These are phyloP conservation scores for Holothuria leucospilota DNA, from an alignment of 53 echinoderm and acorn worm genomes.

Conservation along the genomic window DNA sequence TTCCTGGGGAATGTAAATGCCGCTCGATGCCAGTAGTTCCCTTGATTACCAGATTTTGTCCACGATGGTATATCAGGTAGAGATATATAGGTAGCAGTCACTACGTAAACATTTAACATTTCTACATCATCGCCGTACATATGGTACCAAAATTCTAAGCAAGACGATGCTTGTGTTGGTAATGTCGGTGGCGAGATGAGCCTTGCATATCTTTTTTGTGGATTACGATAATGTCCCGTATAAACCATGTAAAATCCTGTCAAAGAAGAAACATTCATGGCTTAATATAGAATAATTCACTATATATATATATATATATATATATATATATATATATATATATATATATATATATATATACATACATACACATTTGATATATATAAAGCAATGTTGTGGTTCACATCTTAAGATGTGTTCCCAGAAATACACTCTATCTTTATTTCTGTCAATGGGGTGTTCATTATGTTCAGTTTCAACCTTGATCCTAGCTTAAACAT, in stretches of 20 bases:
- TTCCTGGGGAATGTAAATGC: conserved; percentile 58
- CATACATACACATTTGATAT: too few species aligned
- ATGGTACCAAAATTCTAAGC: conserved; percentile 91
- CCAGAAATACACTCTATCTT: too few species aligned
- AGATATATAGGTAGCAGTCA: conserved; percentile 32
- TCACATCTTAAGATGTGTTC: too few species aligned
- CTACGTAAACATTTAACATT: conserved; percentile 76
- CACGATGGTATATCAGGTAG: conserved; percentile 60
- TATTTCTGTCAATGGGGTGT: too few species aligned
- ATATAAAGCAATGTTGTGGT: too few species aligned
- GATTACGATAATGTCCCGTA: conserved; percentile 15
- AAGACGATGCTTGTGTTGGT: conserved; percentile 51
- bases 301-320: too few species aligned
- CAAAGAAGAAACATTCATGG: neutral
- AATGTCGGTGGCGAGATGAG: conserved; percentile 64
- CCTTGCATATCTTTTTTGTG: conserved; percentile 55
- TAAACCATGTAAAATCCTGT: conserved; percentile 82
- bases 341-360: too few species aligned
- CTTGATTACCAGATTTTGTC: conserved; percentile 63
- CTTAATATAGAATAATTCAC: too few species aligned
- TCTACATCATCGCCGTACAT: conserved; percentile 86
- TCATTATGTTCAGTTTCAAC: too few species aligned
- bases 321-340: too few species aligned
- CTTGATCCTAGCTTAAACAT: too few species aligned
- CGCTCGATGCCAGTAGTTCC: conserved; percentile 82